phyloP scores from a whole-genome alignment of 1,140 invertebrate genomes.

The Drosophila micromelanica region DNA sequence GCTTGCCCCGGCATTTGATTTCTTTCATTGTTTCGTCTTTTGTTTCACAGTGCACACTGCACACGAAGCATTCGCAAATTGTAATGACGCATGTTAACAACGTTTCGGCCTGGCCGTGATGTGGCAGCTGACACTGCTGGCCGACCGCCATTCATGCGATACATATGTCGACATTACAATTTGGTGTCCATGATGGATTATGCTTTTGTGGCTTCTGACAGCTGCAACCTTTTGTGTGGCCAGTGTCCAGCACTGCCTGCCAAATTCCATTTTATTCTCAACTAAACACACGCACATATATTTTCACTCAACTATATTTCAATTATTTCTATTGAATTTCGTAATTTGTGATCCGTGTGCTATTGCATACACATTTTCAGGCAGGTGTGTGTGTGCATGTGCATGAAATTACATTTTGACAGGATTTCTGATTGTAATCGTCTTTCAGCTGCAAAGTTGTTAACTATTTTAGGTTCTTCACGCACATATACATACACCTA shows the following conservation, averaged over 20 bases:
- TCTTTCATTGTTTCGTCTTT: constrained; percentile 41
- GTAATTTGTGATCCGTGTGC: constrained; percentile 49
- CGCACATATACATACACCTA: background rate
- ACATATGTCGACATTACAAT: constrained; percentile 54
- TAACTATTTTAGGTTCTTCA: constrained; percentile 8
- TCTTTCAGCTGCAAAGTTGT: constrained; percentile 5
- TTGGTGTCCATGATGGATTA: constrained; percentile 76
- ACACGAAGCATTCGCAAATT: constrained; percentile 68
- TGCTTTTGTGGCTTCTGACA: constrained; percentile 73
- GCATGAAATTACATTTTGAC: constrained; percentile 19
- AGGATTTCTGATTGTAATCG: constrained; percentile 27
- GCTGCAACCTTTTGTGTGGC: constrained; percentile 47
- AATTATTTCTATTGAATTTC: constrained; percentile 71
- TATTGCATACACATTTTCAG: constrained; percentile 12
- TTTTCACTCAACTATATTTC: constrained; percentile 53
- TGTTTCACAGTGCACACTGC: constrained; percentile 20
- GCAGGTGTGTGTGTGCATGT: constrained; percentile 4
- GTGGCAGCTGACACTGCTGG: constrained; percentile 27
- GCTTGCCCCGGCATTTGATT: constrained; percentile 69
- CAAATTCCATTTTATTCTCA: background rate
- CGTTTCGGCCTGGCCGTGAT: constrained; percentile 42
- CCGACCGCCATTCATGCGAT: constrained; percentile 8
- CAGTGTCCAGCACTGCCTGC: constrained; percentile 1
- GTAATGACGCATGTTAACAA: constrained; percentile 84
- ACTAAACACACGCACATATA: background rate